Percentiles rank a stretch among this genome's conserved stretches.
Conservation (phyloP, 2,797 vertebrate species). For the Arnoldichthys spilopterus region DNA sequence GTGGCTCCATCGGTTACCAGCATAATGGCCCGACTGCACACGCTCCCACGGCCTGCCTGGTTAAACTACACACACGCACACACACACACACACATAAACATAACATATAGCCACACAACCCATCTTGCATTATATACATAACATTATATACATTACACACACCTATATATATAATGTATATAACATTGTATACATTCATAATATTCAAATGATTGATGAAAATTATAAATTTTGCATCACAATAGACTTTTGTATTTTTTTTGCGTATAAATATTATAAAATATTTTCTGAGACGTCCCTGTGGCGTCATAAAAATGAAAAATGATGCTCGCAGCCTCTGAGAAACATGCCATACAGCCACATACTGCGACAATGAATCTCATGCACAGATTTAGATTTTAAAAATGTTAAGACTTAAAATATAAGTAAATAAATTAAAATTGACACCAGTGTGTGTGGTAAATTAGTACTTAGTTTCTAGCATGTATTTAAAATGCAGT, state of each 20-base stretch:
- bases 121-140: too few species aligned
- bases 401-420: not conserved
- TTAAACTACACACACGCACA: slow-evolving; percentile 84
- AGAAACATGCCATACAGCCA: slow-evolving; percentile 27
- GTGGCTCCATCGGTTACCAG: slow-evolving; percentile 96
- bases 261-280: too few species aligned
- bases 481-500: too few species aligned
- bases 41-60: slow-evolving; percentile 92
- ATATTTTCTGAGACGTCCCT: too few species aligned
- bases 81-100: slow-evolving; percentile 40
- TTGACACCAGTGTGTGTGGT: not conserved
- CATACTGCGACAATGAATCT: not conserved
- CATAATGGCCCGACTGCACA: slow-evolving; percentile 98
- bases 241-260: too few species aligned
- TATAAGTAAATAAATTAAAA: not conserved
- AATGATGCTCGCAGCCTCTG: too few species aligned
- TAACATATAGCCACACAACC: slow-evolving; percentile 13
- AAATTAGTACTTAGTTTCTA: too few species aligned
- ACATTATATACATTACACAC: too few species aligned
- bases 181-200: too few species aligned
- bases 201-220: too few species aligned
- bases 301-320: too few species aligned
- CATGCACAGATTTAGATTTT: not conserved
- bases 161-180: slow-evolving; percentile 19
- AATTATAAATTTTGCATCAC: too few species aligned